These are phyloP conservation scores for Zaprionus inermis DNA, from an alignment of 1,140 invertebrate species.

Conservation along the genomic window DNA sequence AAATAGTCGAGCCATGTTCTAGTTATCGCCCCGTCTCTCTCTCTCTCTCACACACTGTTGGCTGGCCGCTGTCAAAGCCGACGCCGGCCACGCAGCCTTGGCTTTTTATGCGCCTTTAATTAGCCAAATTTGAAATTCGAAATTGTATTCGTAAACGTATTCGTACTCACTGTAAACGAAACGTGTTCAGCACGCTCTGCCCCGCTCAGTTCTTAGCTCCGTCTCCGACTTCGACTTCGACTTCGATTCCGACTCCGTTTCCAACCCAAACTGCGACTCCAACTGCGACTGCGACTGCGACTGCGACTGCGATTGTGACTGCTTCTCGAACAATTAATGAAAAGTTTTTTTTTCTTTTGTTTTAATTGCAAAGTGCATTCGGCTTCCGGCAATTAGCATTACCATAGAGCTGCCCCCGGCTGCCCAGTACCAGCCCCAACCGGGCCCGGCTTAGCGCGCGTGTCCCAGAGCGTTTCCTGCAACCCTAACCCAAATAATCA, in stretches of 20 bases:
- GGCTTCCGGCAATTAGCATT: slow-evolving; percentile 72
- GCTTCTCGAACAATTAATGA: slow-evolving; percentile 66
- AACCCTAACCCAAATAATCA: slow-evolving; percentile 77
- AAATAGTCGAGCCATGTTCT: slow-evolving; percentile 53
- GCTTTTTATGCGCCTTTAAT: slow-evolving; percentile 77
- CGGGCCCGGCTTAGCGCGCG: not conserved
- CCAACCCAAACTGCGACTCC: not conserved
- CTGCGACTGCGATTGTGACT: not conserved
- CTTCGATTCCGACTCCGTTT: not conserved
- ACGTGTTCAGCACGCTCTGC: slow-evolving; percentile 54
- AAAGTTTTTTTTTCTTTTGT: slow-evolving; percentile 45
- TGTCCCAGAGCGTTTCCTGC: slow-evolving; percentile 72
- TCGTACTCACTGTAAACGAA: slow-evolving; percentile 62
- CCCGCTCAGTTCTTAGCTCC: slow-evolving; percentile 2
- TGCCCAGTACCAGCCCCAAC: not conserved
- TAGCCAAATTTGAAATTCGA: slow-evolving; percentile 72
- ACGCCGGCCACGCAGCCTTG: slow-evolving; percentile 58
- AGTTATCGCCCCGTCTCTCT: slow-evolving; percentile 7
- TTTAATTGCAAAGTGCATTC: slow-evolving; percentile 80
- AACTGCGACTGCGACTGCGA: slow-evolving; percentile 2
- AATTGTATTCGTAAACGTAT: slow-evolving; percentile 13
- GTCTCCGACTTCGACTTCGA: too few relatives aligned
- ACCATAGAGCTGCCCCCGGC: not conserved
- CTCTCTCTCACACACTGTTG: not conserved
- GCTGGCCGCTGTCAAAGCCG: slow-evolving; percentile 70